Percentiles rank a stretch among this genome's conserved stretches.
Conservation (phyloP, 2,113 vertebrate genomes). For the Charadrius vociferus region DNA sequence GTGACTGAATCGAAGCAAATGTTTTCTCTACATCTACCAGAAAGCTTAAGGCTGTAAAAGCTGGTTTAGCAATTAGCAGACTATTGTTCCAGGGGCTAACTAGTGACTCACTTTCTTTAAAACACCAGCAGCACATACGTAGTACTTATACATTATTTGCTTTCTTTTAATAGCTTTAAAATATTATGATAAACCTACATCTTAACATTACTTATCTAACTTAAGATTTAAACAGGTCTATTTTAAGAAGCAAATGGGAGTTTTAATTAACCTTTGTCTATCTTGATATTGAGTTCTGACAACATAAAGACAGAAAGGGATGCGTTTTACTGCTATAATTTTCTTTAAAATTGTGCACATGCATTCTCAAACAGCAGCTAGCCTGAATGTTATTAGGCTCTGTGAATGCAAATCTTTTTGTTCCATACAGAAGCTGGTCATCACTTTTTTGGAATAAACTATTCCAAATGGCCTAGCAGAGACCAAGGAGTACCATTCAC, state of each 20-base stretch:
- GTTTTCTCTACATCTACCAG: neutral
- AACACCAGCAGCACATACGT: neutral
- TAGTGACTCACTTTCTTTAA: neutral
- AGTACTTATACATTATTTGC: neutral
- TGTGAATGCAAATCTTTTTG: neutral
- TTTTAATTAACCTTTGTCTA: conserved; percentile 5
- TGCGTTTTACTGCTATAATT: neutral
- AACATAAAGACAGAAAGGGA: neutral
- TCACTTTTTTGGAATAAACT: neutral
- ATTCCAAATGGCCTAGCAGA: neutral
- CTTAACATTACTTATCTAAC: neutral
- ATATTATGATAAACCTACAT: neutral
- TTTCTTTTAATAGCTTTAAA: conserved; percentile 28
- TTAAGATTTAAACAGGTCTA: neutral
- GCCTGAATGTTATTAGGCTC: neutral
- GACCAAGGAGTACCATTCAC: neutral
- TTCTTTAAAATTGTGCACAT: neutral
- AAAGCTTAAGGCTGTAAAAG: conserved; percentile 28
- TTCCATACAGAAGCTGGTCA: neutral
- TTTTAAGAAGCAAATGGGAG: conserved; percentile 10
- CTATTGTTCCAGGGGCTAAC: conserved; percentile 14
- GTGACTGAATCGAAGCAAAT: neutral
- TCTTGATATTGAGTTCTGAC: neutral
- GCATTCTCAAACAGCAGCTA: neutral
- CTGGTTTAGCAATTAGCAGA: conserved; percentile 41